These are phyloP conservation scores for Drosophila longiperda DNA, from an alignment of 2,888 invertebrate genomes.

Conservation along the genomic window DNA sequence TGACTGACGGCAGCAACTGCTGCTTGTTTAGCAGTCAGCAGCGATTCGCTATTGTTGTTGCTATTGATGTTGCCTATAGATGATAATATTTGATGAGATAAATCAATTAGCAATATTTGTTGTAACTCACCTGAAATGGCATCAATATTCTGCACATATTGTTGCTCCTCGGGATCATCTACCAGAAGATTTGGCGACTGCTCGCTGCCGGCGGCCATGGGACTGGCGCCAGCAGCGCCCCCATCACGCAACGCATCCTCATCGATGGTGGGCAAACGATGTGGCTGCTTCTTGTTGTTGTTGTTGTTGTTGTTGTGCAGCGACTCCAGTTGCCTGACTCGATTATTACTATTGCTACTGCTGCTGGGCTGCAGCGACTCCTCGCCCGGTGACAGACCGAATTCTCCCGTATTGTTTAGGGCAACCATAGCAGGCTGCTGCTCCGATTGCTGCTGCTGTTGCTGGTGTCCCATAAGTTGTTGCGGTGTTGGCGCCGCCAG, in stretches of 20 bases:
- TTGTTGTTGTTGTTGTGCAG: constrained; percentile 20
- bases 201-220: constrained; percentile 53
- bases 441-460: neutral
- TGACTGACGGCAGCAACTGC: constrained; percentile 33
- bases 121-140: constrained; percentile 72
- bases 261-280: constrained; percentile 81
- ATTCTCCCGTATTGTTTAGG: constrained; percentile 58
- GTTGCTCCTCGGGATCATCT: constrained; percentile 75
- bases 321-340: constrained; percentile 21
- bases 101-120: constrained; percentile 24
- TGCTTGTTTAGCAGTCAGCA: constrained; percentile 42
- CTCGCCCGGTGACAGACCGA: constrained; percentile 17
- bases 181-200: constrained; percentile 50
- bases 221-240: constrained; percentile 69
- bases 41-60: constrained; percentile 63
- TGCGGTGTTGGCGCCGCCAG: constrained; percentile 44
- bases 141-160: constrained; percentile 76
- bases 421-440: constrained; percentile 5
- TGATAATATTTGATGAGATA: constrained; percentile 5
- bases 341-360: constrained; percentile 6
- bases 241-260: constrained; percentile 78
- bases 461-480: constrained; percentile 41
- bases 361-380: constrained; percentile 11
- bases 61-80: constrained; percentile 76
- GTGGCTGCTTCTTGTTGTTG: constrained; percentile 36